phyloP scores from a whole-genome alignment of 2,113 vertebrate species.

The Scophthalmus maximus region DNA sequence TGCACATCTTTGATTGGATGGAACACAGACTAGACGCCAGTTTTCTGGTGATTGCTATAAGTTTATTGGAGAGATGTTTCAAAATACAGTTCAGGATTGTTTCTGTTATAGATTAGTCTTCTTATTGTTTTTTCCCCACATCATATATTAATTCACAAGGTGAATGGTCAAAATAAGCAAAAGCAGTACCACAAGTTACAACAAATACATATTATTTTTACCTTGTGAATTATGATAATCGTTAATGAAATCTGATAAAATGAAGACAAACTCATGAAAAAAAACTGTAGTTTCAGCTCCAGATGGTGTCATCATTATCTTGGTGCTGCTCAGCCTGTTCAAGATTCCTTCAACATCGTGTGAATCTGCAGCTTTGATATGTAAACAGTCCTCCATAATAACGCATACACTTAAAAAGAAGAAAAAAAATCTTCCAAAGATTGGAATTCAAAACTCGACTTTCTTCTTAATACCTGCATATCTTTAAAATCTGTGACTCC shows the following conservation, averaged over 20 bases:
- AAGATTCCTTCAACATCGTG: slow-evolving; percentile 13
- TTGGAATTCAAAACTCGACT: neutral
- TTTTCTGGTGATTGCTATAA: slow-evolving; percentile 11
- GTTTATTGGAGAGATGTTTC: neutral
- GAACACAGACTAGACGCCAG: slow-evolving; percentile 14
- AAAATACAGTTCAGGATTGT: neutral
- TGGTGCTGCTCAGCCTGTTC: slow-evolving; percentile 1
- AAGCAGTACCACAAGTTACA: neutral
- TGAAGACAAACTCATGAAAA: neutral
- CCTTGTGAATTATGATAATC: neutral
- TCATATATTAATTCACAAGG: too few species aligned
- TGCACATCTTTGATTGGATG: slow-evolving; percentile 55
- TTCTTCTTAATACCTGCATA: slow-evolving; percentile 86
- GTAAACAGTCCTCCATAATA: slow-evolving; percentile 16
- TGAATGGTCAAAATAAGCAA: neutral
- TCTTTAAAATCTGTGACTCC: slow-evolving; percentile 91
- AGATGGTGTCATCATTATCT: slow-evolving; percentile 16
- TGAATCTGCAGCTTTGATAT: slow-evolving; percentile 25
- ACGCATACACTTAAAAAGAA: neutral
- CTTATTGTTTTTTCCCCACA: neutral
- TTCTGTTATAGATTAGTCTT: neutral
- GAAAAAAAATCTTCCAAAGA: neutral
- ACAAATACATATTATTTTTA: neutral
- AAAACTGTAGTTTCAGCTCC: neutral
- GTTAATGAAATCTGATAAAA: neutral